These are phyloP conservation scores for Laothoe populi DNA, from an alignment of 2,888 invertebrate genomes.

Conservation along the genomic window DNA sequence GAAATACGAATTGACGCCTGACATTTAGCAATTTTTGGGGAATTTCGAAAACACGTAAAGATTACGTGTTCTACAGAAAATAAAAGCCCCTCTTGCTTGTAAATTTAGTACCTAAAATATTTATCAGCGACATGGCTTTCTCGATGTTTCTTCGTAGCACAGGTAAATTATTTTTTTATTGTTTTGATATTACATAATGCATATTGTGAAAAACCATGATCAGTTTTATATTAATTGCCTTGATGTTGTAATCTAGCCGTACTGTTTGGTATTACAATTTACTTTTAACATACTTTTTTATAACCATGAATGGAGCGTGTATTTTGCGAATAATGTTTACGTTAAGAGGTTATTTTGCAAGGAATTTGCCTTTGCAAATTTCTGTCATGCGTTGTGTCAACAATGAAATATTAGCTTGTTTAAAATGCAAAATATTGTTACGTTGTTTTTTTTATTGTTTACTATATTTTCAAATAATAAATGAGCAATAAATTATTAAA, in stretches of 20 bases:
- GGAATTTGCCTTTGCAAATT: not conserved
- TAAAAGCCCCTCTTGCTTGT: conserved; percentile 12
- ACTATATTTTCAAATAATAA: too few species aligned
- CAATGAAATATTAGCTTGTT: not conserved
- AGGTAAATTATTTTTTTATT: conserved; percentile 55
- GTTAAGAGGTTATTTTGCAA: not conserved
- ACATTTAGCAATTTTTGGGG: conserved; percentile 29
- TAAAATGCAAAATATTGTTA: not conserved
- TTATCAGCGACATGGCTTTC: conserved; percentile 61
- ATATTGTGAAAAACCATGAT: conserved; percentile 40
- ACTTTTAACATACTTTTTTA: not conserved
- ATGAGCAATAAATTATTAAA: too few species aligned
- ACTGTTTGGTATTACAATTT: not conserved
- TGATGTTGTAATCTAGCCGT: not conserved
- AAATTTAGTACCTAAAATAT: conserved; percentile 15
- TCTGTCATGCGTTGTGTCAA: not conserved
- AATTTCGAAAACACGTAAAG: conserved; percentile 31
- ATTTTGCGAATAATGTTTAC: not conserved
- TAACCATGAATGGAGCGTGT: not conserved
- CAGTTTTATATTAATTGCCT: not conserved
- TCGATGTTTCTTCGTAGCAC: conserved; percentile 72
- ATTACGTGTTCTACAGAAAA: conserved; percentile 9
- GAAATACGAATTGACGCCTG: conserved; percentile 20
- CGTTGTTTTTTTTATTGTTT: not conserved
- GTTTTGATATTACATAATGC: conserved; percentile 68